Evolutionary conservation across 2,113 vertebrate genomes (phyloP).

Genomic region (Cranoglanis bouderius): DNA sequence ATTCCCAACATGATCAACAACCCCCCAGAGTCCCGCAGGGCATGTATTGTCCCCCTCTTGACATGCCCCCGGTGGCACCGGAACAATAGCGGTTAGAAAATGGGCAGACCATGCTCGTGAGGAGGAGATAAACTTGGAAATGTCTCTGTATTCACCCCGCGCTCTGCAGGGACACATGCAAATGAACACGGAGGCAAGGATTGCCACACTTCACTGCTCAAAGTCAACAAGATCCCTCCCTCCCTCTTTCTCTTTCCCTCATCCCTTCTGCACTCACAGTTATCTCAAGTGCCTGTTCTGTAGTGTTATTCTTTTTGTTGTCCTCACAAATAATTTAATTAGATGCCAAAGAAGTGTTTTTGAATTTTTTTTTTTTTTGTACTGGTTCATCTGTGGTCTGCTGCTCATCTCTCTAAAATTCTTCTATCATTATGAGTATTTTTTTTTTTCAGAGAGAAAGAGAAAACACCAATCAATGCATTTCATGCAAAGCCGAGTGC

Average conservation of each 20-base stretch:
- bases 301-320: constrained; percentile 33
- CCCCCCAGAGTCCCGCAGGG: neutral
- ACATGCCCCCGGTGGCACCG: neutral
- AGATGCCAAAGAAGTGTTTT: constrained; percentile 39
- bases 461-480: constrained; percentile 38
- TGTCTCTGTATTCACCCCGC: constrained; percentile 19
- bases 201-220: constrained; percentile 50
- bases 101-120: neutral
- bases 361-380: constrained; percentile 7
- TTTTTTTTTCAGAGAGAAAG: neutral
- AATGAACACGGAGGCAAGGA: constrained; percentile 46
- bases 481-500: constrained; percentile 55
- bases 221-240: constrained; percentile 58
- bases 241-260: neutral
- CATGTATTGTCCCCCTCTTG: constrained; percentile 12
- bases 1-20: constrained; percentile 29
- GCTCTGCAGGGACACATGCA: constrained; percentile 55
- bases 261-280: constrained; percentile 25
- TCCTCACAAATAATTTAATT: constrained; percentile 51
- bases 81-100: constrained; percentile 14
- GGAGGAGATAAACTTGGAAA: constrained; percentile 23
- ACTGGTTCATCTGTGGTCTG: neutral
- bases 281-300: constrained; percentile 50
- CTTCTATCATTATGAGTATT: constrained; percentile 46
- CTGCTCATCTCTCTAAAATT: constrained; percentile 24